Evolutionary conservation across 1,140 invertebrate species (phyloP), one percentile per base, ranked within the genome.

Genomic region (Hypothenemus hampei): DNA sequence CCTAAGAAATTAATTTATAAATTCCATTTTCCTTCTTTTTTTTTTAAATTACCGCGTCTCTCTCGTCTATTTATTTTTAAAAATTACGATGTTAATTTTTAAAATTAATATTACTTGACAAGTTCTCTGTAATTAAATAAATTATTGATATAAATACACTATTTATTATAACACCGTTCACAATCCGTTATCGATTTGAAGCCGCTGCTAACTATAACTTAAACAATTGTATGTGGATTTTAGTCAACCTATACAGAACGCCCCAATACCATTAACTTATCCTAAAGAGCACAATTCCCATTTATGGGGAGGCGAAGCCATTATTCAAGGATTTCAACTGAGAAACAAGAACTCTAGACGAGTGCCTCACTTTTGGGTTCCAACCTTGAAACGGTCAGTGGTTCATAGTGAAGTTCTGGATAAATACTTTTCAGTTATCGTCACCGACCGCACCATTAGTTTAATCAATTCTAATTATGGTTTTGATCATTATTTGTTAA

Each of bases 241-340:
- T 58, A 84, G 81, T 19, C 59, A 70, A 43, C 81, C 80, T 13
- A 73, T 92, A 19, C 83, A 92, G 70, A 89, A 93, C 77, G 62
- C 83, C 49, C 82, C 86, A n/a, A 73, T 98, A 16, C 85, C 85
- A 2, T 61, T 95, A 0, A 77, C 80, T 49, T 86, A 83, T 69
- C 89, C 93, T 2, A 76, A 81, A 45, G 90, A 98, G 76, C 73
- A 84, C 48, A 73, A 98, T 69, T 44, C 85, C 41, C 93, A 94
- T 18, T 77, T 99, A 44, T 98, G 93, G 94, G 96, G 93, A 59
- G 96, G 96, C 5, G 96, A 98, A 77, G 91, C 83, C n/a, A 78
- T 98, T 1, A 75, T 99, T 19, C 84, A 91, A 77, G 95, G 95
- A 24, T 95, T 89, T 65, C 76, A 81, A 63, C 90, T 87, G 69